A percentile compares a stretch with the other conserved stretches of the same genome.
Conservation (phyloP, 2,113 vertebrate species). For the Struthio camelus region DNA sequence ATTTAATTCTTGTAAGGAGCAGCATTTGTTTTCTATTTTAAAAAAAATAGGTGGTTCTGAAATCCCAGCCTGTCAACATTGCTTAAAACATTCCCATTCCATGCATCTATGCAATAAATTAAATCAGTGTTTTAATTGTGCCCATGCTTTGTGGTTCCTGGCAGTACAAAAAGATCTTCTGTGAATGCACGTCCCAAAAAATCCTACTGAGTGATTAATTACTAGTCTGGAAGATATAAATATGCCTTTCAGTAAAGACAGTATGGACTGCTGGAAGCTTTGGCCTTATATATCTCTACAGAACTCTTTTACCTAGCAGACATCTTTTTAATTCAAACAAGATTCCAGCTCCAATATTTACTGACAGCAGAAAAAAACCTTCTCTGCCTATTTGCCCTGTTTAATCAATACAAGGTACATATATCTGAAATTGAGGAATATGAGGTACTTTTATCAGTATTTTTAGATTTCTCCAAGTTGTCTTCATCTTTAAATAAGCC, state of each 20-base stretch:
- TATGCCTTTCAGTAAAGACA: slow-evolving; percentile 79
- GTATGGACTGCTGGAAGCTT: slow-evolving; percentile 74
- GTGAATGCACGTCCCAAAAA: slow-evolving; percentile 73
- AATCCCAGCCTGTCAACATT: slow-evolving; percentile 76
- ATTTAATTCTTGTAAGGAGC: slow-evolving; percentile 69
- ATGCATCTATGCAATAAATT: slow-evolving; percentile 79
- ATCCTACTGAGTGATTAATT: slow-evolving; percentile 83
- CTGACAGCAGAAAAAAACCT: not conserved
- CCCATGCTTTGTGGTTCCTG: slow-evolving; percentile 81
- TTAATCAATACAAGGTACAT: slow-evolving; percentile 25
- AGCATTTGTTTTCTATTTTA: slow-evolving; percentile 78
- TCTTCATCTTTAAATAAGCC: not conserved
- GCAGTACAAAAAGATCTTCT: slow-evolving; percentile 82
- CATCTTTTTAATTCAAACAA: slow-evolving; percentile 83
- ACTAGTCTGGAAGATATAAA: slow-evolving; percentile 87
- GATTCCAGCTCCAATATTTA: slow-evolving; percentile 53
- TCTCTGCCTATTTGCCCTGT: not conserved
- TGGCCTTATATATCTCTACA: slow-evolving; percentile 67
- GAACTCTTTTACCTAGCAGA: slow-evolving; percentile 75
- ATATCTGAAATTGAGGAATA: not conserved
- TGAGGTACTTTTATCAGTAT: not conserved
- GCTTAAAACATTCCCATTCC: slow-evolving; percentile 76
- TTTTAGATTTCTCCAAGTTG: not conserved
- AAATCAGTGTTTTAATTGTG: slow-evolving; percentile 84
- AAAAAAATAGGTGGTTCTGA: slow-evolving; percentile 74